Conservation (phyloP, 1,140 invertebrate genomes). For the Hormaphis cornu region DNA sequence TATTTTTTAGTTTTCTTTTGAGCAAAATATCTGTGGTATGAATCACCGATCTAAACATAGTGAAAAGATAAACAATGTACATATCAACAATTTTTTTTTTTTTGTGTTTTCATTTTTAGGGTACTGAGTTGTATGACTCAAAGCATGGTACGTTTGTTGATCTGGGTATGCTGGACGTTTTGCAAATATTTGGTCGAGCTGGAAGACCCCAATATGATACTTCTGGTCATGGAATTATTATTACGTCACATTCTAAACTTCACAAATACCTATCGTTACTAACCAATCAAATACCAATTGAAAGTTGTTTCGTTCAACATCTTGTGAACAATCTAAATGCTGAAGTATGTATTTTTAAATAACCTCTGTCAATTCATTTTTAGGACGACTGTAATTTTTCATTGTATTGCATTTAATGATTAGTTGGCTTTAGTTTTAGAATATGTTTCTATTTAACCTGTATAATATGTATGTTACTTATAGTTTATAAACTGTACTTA, state of each 20-base stretch:
- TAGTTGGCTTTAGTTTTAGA: too few relatives aligned
- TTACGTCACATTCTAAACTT: slow-evolving; percentile 87
- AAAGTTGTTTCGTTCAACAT: slow-evolving; percentile 88
- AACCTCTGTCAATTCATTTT: neutral
- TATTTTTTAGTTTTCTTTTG: too few relatives aligned
- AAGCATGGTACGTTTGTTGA: slow-evolving; percentile 91
- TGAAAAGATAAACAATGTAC: too few relatives aligned
- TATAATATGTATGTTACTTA: too few relatives aligned
- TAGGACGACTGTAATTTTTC: too few relatives aligned
- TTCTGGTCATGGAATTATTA: slow-evolving; percentile 86
- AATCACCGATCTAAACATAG: too few relatives aligned
- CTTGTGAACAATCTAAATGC: slow-evolving; percentile 96
- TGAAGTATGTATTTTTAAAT: slow-evolving; percentile 55
- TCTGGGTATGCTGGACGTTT: slow-evolving; percentile 90
- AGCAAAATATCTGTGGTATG: too few relatives aligned
- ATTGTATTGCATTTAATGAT: too few relatives aligned
- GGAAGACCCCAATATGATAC: slow-evolving; percentile 89
- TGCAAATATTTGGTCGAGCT: slow-evolving; percentile 98
- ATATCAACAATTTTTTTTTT: neutral
- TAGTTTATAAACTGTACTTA: too few relatives aligned
- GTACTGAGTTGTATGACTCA: slow-evolving; percentile 96
- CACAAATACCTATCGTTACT: slow-evolving; percentile 87
- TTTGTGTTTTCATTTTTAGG: slow-evolving; percentile 48
- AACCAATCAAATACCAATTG: slow-evolving; percentile 95
- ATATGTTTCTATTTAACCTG: too few relatives aligned